phyloP scores from a whole-genome alignment of 2,888 invertebrate genomes.

The Limenitis arthemis region DNA sequence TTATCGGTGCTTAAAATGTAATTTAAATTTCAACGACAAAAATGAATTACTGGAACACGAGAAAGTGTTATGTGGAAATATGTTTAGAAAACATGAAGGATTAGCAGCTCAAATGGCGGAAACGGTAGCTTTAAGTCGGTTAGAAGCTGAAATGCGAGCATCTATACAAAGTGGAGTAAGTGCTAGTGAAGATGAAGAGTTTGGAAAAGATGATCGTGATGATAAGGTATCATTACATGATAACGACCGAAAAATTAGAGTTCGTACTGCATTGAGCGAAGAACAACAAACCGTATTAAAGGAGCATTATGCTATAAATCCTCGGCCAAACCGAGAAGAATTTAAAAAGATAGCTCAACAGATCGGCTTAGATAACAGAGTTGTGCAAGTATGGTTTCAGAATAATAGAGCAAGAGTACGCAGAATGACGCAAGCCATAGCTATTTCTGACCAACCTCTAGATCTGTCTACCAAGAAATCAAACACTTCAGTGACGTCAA shows the following conservation, averaged over 20 bases:
- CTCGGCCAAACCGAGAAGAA: conserved; percentile 95
- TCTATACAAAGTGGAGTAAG: conserved; percentile 66
- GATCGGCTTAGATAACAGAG: conserved; percentile 81
- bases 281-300: conserved; percentile 93
- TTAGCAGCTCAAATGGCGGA: conserved; percentile 84
- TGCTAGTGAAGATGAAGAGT: conserved; percentile 76
- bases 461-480: conserved; percentile 91
- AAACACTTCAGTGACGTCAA: conserved; percentile 66
- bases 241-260: conserved; percentile 86
- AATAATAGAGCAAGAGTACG: conserved; percentile 93
- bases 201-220: conserved; percentile 61
- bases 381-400: conserved; percentile 97
- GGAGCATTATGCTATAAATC: conserved; percentile 90
- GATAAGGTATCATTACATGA: conserved; percentile 72
- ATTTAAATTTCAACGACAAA: conserved; percentile 70
- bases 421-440: conserved; percentile 67
- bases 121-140: conserved; percentile 70
- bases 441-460: conserved; percentile 82
- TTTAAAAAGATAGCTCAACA: conserved; percentile 89
- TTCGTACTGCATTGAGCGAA: conserved; percentile 94
- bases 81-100: conserved; percentile 78
- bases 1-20: conserved; percentile 72
- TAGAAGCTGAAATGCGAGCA: conserved; percentile 64
- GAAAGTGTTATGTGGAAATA: conserved; percentile 72
- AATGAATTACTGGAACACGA: conserved; percentile 81